phyloP scores from a whole-genome alignment of 2,113 vertebrate species.

The Rattus norvegicus region DNA sequence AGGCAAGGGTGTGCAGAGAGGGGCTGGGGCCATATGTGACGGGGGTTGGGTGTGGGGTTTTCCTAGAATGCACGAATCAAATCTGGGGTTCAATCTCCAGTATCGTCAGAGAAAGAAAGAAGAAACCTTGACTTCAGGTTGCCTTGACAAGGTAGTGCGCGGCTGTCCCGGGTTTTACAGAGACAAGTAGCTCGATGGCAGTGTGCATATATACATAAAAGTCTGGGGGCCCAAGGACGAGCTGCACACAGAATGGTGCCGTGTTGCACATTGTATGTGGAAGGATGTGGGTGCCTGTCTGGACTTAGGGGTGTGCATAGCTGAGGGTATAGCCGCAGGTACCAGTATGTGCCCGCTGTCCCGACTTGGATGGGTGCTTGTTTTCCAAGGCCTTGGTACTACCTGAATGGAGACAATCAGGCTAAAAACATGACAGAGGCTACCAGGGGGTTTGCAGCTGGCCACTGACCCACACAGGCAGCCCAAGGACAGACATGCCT shows the following conservation, averaged over 20 bases:
- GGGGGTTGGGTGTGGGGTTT: neutral
- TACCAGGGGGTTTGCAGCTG: conserved; percentile 33
- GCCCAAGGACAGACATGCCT: conserved; percentile 60
- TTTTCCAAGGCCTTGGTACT: conserved; percentile 37
- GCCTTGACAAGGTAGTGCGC: neutral
- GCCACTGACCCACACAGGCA: conserved; percentile 72
- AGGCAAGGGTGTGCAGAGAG: neutral
- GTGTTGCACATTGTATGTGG: neutral
- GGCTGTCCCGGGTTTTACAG: neutral
- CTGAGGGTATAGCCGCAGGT: neutral
- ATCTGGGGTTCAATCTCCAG: neutral
- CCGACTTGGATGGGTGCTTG: neutral
- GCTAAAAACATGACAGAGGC: neutral
- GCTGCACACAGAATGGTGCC: neutral
- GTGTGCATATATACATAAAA: neutral
- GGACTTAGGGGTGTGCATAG: neutral
- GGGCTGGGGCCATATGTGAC: neutral
- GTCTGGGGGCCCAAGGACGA: neutral
- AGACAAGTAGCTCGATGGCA: neutral
- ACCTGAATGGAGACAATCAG: neutral
- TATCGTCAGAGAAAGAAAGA: neutral
- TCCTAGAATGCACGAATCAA: neutral
- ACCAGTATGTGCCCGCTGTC: conserved; percentile 14
- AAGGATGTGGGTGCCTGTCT: neutral
- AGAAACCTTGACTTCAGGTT: neutral